phyloP scores from a whole-genome alignment of 2,113 vertebrate genomes.

The Myotis lucifugus region DNA sequence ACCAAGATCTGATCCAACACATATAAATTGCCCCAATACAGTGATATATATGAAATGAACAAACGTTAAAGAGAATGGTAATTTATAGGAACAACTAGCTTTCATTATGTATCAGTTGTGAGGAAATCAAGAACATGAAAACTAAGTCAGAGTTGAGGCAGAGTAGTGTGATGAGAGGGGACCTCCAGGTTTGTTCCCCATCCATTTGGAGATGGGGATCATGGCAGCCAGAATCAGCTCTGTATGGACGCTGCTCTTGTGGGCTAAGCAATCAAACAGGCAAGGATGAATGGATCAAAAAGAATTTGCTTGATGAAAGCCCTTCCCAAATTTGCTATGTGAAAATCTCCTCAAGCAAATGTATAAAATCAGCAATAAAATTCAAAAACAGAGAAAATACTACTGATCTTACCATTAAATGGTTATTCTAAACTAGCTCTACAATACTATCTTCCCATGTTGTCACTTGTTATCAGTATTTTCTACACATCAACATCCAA shows the following conservation, averaged over 20 bases:
- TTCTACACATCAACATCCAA: neutral
- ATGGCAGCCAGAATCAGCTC: neutral
- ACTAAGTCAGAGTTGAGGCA: neutral
- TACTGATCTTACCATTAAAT: neutral
- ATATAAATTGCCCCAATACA: neutral
- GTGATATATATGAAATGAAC: neutral
- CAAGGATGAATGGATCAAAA: neutral
- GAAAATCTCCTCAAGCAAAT: neutral
- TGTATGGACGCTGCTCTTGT: neutral
- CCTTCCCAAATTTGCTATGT: neutral
- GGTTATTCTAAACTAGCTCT: neutral
- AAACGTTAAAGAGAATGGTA: neutral
- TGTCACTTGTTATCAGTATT: neutral
- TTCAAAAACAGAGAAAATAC: neutral
- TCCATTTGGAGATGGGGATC: neutral
- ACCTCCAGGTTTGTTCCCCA: neutral
- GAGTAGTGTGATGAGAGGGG: neutral
- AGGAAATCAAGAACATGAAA: neutral
- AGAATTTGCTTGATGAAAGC: neutral
- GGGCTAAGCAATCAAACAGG: neutral
- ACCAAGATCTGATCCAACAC: neutral
- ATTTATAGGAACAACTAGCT: neutral
- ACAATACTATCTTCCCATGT: neutral
- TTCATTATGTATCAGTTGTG: neutral
- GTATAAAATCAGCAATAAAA: neutral